Evolutionary conservation across 1,140 invertebrate genomes (phyloP).

Genomic region (Ostrea edulis): DNA sequence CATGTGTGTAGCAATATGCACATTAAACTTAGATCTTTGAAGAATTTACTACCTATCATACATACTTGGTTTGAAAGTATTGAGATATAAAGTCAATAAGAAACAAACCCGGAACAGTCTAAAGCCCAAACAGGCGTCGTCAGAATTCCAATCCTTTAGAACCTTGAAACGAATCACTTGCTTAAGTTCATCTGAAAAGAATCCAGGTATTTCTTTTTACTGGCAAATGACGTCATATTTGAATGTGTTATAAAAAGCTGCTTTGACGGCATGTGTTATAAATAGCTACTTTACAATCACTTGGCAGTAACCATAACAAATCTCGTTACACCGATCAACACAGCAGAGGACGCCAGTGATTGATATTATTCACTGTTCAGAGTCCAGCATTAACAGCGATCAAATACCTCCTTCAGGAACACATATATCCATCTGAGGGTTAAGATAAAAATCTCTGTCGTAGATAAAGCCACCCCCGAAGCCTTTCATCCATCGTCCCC

Average conservation of each 20-base stretch:
- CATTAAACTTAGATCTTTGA: background rate
- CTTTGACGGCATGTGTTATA: too few relatives aligned
- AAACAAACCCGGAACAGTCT: conserved; percentile 15
- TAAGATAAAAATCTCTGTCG: conserved; percentile 25
- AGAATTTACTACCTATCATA: too few relatives aligned
- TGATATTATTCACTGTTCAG: background rate
- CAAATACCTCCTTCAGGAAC: conserved; percentile 1
- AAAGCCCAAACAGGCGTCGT: conserved; percentile 29
- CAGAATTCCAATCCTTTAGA: conserved; percentile 37
- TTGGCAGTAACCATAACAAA: background rate
- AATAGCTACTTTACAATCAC: too few relatives aligned
- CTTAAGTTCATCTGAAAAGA: conserved; percentile 38
- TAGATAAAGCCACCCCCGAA: background rate
- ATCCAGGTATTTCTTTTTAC: background rate
- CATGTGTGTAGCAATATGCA: background rate
- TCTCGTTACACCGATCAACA: background rate
- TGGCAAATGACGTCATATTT: background rate
- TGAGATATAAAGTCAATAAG: too few relatives aligned
- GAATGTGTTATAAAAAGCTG: too few relatives aligned
- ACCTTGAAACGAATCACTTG: conserved; percentile 40
- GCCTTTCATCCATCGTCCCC: conserved; percentile 16
- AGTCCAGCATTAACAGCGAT: background rate
- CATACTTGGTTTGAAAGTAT: too few relatives aligned
- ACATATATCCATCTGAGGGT: conserved; percentile 29
- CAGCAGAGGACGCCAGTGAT: background rate